These are phyloP conservation scores for Erethizon dorsatum DNA, from an alignment of 2,797 vertebrate species.

Conservation along the genomic window DNA sequence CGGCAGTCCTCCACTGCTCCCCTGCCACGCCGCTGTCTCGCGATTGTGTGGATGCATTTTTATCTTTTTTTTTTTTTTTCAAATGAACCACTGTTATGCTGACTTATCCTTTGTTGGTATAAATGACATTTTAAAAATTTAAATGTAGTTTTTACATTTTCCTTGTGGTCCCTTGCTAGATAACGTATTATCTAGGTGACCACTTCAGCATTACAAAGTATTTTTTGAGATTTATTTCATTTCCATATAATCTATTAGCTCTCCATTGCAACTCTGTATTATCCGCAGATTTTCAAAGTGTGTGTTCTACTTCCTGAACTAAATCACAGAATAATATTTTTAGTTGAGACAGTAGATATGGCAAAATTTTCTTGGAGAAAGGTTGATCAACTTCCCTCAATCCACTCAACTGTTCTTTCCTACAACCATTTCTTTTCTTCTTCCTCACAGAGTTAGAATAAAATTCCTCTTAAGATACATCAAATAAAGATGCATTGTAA, in stretches of 20 bases:
- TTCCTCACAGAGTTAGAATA: not conserved
- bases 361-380: not conserved
- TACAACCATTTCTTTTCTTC: not conserved
- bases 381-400: not conserved
- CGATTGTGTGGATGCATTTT: not conserved
- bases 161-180: not conserved
- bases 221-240: slow-evolving; percentile 31
- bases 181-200: not conserved
- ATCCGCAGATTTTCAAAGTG: not conserved
- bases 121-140: slow-evolving; percentile 24
- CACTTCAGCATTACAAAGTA: not conserved
- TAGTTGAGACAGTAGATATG: not conserved
- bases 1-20: too few relatives aligned
- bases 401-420: not conserved
- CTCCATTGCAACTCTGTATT: not conserved
- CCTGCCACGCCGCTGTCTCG: too few relatives aligned
- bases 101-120: not conserved
- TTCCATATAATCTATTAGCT: not conserved
- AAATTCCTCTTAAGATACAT: not conserved
- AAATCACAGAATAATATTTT: slow-evolving; percentile 19
- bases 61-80: not conserved
- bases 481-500: not conserved
- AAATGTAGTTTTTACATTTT: not conserved
- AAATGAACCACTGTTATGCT: not conserved
- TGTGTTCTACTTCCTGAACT: not conserved